Conservation (phyloP, 2,888 invertebrate genomes). For the Hipparchia semele region DNA sequence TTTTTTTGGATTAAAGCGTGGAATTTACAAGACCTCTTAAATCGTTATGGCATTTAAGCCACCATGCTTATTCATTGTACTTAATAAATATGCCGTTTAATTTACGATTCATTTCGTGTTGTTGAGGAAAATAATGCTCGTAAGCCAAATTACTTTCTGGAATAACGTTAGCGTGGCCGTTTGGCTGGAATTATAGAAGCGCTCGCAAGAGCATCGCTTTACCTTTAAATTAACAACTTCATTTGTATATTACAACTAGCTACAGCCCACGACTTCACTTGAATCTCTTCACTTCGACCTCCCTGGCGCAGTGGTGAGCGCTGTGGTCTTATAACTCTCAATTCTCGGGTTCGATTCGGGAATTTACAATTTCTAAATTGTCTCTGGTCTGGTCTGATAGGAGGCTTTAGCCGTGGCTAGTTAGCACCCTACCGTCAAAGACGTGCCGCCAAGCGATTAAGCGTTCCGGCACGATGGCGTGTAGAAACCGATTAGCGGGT, state of each 20-base stretch:
- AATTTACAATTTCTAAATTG: too few species aligned
- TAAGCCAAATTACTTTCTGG: conserved; percentile 60
- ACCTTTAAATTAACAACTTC: conserved; percentile 20
- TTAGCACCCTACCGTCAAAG: too few species aligned
- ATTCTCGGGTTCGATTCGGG: too few species aligned
- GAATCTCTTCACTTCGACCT: too few species aligned
- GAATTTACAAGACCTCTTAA: conserved; percentile 10
- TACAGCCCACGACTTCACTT: too few species aligned
- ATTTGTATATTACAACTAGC: not conserved
- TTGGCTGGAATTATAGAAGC: conserved; percentile 45
- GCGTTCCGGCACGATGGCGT: too few species aligned
- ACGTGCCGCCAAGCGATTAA: too few species aligned
- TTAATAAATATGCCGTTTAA: conserved; percentile 54
- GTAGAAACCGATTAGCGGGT: too few species aligned
- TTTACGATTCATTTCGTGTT: conserved; percentile 55
- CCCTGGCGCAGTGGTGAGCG: too few species aligned
- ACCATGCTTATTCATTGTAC: conserved; percentile 23
- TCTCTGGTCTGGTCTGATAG: too few species aligned
- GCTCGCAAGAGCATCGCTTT: conserved; percentile 18
- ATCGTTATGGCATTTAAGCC: conserved; percentile 14
- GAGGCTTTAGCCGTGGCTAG: too few species aligned
- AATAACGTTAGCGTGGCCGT: conserved; percentile 49
- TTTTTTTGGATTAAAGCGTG: not conserved
- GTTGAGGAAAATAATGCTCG: conserved; percentile 54
- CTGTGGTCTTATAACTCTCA: too few species aligned